Evolutionary conservation across 2,797 vertebrate species (phyloP).

Genomic region (Tauraco hartlaubi): DNA sequence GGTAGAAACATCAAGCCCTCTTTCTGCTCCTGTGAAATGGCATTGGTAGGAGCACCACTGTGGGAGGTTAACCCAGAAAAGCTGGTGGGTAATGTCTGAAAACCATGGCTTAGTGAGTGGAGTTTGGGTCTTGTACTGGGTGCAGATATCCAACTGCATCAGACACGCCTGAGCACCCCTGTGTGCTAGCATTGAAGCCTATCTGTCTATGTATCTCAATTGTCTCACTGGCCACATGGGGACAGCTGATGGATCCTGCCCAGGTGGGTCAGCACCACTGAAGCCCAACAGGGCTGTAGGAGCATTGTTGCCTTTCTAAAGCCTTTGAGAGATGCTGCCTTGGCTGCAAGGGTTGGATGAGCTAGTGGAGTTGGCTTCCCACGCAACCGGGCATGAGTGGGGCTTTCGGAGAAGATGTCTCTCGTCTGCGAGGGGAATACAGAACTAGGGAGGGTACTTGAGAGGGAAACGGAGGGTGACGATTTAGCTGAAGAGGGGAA

Average conservation of each 20-base stretch:
- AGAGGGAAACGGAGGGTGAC: background rate
- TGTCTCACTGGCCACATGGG: background rate
- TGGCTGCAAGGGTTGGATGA: background rate
- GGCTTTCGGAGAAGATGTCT: background rate
- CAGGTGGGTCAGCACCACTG: background rate
- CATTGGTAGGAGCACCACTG: accelerated
- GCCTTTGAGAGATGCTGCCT: background rate
- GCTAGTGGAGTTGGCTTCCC: slow-evolving; percentile 48
- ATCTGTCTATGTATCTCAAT: accelerated
- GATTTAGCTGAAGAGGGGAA: background rate
- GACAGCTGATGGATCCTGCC: background rate
- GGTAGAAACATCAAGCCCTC: background rate
- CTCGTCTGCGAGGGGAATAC: background rate
- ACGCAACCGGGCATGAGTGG: background rate
- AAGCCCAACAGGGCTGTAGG: background rate
- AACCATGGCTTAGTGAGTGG: background rate
- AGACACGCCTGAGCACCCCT: background rate
- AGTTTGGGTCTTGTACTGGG: background rate
- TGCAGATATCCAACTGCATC: background rate
- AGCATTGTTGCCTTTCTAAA: background rate
- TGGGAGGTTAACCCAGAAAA: background rate
- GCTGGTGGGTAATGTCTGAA: background rate
- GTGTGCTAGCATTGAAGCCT: background rate
- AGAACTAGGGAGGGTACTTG: background rate
- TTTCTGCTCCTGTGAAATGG: background rate